Conservation (phyloP, 2,797 vertebrate genomes). For the Benthosema pterotum region DNA sequence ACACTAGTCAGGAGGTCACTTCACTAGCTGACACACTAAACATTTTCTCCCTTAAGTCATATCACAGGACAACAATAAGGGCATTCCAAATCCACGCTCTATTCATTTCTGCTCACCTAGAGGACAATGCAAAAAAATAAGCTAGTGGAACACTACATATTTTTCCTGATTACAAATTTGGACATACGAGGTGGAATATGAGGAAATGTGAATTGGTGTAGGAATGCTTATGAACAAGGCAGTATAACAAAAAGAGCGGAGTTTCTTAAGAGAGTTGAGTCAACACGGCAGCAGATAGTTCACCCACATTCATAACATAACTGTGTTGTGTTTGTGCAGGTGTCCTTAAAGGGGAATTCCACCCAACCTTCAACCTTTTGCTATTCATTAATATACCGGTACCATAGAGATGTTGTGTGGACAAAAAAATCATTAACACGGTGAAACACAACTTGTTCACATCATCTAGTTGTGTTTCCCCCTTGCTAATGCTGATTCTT, state of each 20-base stretch:
- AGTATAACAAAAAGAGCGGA: not conserved
- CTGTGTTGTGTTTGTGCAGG: not conserved
- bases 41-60: not conserved
- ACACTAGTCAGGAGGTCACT: slow-evolving; percentile 1
- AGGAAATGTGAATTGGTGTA: not conserved
- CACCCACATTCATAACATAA: not conserved
- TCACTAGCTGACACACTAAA: not conserved
- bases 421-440: too few species aligned
- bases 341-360: too few species aligned
- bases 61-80: not conserved
- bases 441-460: too few species aligned
- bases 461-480: too few species aligned
- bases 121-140: not conserved
- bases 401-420: too few species aligned
- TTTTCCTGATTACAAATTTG: not conserved
- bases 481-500: too few species aligned
- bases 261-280: not conserved
- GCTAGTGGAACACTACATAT: too few species aligned
- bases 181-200: not conserved
- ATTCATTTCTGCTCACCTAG: too few species aligned
- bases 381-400: too few species aligned
- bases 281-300: not conserved
- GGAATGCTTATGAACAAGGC: not conserved
- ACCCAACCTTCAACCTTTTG: too few species aligned
- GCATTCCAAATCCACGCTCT: too few species aligned